Conservation (phyloP, 2,113 vertebrate genomes). For the Beaufortia kweichowensis region DNA sequence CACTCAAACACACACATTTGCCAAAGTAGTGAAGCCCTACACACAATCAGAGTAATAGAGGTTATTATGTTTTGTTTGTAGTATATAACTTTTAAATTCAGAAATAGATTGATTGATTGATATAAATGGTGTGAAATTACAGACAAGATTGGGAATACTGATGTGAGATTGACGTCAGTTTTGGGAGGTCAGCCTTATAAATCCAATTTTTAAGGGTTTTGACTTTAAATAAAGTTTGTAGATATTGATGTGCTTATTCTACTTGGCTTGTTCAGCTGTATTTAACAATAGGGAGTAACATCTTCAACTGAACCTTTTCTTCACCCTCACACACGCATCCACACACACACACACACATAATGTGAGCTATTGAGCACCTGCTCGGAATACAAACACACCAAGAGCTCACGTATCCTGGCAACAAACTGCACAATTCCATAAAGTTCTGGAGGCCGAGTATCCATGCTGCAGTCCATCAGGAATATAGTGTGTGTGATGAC, state of each 20-base stretch:
- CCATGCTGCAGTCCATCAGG: slow-evolving; percentile 41
- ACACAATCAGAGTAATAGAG: not conserved
- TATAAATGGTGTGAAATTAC: not conserved
- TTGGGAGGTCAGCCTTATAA: not conserved
- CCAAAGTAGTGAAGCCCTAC: not conserved
- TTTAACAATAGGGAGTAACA: slow-evolving; percentile 37
- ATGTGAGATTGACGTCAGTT: no score
- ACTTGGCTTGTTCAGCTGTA: slow-evolving; percentile 33
- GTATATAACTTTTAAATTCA: not conserved
- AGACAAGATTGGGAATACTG: not conserved
- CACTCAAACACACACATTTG: no score
- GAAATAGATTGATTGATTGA: not conserved
- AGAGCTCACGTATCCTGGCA: slow-evolving; percentile 53
- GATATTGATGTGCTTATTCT: not conserved
- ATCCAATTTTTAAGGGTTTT: slow-evolving; percentile 29
- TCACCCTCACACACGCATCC: not conserved
- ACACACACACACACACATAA: slow-evolving; percentile 2
- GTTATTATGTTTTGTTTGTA: not conserved
- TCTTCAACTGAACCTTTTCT: slow-evolving; percentile 23
- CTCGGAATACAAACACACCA: slow-evolving; percentile 51
- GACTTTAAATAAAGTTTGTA: slow-evolving; percentile 34
- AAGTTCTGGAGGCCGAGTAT: slow-evolving; percentile 42
- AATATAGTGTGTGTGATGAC: slow-evolving; percentile 28
- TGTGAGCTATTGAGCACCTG: slow-evolving; percentile 42
- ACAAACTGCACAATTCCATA: slow-evolving; percentile 48